Percentiles rank a stretch among this genome's conserved stretches.
Conservation (phyloP, 1,140 invertebrate species). For the Lethocerus indicus region DNA sequence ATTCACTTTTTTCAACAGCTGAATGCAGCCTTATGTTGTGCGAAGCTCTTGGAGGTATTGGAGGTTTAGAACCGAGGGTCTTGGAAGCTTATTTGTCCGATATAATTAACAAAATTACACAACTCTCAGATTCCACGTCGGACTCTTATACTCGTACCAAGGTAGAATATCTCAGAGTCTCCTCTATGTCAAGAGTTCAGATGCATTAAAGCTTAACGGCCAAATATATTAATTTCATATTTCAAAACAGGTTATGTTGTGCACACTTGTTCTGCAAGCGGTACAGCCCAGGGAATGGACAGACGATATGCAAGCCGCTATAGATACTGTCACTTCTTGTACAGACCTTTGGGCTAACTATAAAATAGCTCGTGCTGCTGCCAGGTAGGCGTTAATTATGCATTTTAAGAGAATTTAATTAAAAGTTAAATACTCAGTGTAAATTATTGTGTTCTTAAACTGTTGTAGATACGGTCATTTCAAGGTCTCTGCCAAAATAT, state of each 20-base stretch:
- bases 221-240: too few relatives aligned
- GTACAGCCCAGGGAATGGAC: conserved; percentile 31
- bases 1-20: conserved; percentile 16
- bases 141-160: conserved; percentile 22
- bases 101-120: conserved; percentile 32
- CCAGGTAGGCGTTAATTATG: conserved; percentile 32
- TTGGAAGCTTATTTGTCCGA: conserved; percentile 35
- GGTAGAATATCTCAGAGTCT: conserved; percentile 11
- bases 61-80: conserved; percentile 39
- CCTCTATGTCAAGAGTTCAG: not conserved
- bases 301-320: conserved; percentile 36
- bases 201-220: too few relatives aligned
- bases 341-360: conserved; percentile 71
- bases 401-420: not conserved
- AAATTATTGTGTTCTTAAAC: conserved; percentile 4
- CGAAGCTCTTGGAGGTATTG: conserved; percentile 58
- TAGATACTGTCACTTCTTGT: conserved; percentile 36
- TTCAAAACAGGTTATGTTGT: conserved; percentile 53
- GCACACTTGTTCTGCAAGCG: conserved; percentile 69
- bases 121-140: conserved; percentile 18
- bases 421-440: not conserved
- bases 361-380: conserved; percentile 66
- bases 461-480: conserved; percentile 61
- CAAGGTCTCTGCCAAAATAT: conserved; percentile 45
- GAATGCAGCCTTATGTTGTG: conserved; percentile 28